These are phyloP conservation scores for Sakesphorus luctuosus DNA, from an alignment of 2,113 vertebrate genomes.

Conservation along the genomic window DNA sequence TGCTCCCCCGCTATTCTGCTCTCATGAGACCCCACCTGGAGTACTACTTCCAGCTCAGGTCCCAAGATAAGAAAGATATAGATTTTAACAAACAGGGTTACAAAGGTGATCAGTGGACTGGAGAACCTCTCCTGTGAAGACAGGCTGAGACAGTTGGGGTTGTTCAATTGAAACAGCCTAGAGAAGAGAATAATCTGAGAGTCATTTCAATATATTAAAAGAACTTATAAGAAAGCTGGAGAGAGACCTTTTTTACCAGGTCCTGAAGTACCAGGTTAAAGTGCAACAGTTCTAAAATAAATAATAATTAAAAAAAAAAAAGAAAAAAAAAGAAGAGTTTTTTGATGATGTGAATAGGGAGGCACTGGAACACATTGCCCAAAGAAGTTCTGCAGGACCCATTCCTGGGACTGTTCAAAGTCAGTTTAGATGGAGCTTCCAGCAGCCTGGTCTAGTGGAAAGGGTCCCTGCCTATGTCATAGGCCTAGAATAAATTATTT, in stretches of 20 bases:
- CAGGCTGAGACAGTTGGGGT: not conserved
- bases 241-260: not conserved
- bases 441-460: not conserved
- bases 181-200: not conserved
- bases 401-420: not conserved
- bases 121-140: not conserved
- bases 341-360: not conserved
- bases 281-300: not conserved
- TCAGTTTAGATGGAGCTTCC: not conserved
- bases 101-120: not conserved
- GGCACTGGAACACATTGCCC: not conserved
- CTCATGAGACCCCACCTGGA: not conserved
- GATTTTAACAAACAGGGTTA: not conserved
- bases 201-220: not conserved
- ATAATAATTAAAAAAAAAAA: not conserved
- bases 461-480: fast-evolving
- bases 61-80: not conserved
- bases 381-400: not conserved
- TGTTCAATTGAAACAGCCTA: too few relatives aligned
- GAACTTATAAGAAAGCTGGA: not conserved
- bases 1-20: not conserved
- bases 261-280: not conserved
- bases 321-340: not conserved
- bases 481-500: not conserved
- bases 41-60: not conserved